These are phyloP conservation scores for Luffia ferchaultella DNA, from an alignment of 2,888 invertebrate genomes.

Conservation along the genomic window DNA sequence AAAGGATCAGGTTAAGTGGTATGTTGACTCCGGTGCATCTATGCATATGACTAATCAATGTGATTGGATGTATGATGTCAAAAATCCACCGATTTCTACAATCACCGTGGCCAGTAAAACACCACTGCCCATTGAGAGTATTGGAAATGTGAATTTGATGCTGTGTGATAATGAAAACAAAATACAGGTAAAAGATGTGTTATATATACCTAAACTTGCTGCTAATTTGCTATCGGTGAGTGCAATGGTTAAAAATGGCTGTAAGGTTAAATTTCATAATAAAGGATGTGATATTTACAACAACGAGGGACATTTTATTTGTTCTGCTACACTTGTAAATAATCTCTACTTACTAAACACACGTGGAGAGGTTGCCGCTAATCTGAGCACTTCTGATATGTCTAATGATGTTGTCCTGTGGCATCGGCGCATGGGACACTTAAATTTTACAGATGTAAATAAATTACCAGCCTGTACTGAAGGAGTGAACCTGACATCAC, in stretches of 20 bases:
- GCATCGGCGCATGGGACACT: neutral
- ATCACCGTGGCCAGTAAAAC: neutral
- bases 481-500: neutral
- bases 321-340: neutral
- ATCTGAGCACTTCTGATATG: neutral
- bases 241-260: neutral
- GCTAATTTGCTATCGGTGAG: neutral
- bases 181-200: conserved; percentile 1
- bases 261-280: neutral
- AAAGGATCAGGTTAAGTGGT: conserved; percentile 6
- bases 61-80: conserved; percentile 3
- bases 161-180: neutral
- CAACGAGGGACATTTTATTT: neutral
- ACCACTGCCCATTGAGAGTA: neutral
- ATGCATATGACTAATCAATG: conserved; percentile 6
- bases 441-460: neutral
- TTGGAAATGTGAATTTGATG: neutral
- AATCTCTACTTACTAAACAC: neutral
- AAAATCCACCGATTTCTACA: neutral
- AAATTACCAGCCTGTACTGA: neutral
- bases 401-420: neutral
- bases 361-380: neutral
- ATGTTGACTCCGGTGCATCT: conserved; percentile 6
- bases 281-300: neutral
- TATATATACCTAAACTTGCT: conserved; percentile 2